These are phyloP conservation scores for Gorsachius magnificus DNA, from an alignment of 2,797 vertebrate genomes.

Conservation along the genomic window DNA sequence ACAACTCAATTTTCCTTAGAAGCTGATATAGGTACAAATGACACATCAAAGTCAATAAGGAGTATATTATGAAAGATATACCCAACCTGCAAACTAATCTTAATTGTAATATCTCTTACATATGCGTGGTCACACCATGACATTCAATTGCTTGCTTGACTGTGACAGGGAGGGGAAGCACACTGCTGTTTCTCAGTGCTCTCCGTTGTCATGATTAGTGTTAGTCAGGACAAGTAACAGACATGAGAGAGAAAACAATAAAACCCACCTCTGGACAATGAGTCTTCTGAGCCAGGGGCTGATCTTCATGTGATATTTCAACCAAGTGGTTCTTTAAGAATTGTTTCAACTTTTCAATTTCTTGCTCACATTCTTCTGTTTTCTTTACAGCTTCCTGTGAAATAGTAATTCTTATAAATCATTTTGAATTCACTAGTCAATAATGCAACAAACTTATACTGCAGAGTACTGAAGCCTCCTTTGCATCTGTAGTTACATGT, in stretches of 20 bases:
- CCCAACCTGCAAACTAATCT: not conserved
- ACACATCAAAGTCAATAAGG: not conserved
- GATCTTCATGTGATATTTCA: conserved; percentile 48
- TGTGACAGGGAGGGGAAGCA: not conserved
- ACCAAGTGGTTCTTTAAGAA: conserved; percentile 54
- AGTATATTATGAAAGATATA: not conserved
- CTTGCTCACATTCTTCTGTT: conserved; percentile 70
- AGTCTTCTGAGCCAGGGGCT: not conserved
- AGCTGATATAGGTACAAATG: not conserved
- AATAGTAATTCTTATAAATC: not conserved
- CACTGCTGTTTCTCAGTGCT: not conserved
- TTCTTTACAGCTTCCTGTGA: conserved; percentile 73
- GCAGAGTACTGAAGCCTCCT: not conserved
- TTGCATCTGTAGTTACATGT: not conserved
- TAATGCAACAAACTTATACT: not conserved
- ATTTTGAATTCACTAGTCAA: not conserved
- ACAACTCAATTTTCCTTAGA: not conserved
- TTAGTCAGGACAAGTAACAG: not conserved
- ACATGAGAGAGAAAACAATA: not conserved
- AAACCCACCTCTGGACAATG: conserved; percentile 64
- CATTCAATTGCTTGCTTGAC: not conserved
- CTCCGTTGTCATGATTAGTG: not conserved
- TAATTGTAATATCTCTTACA: not conserved
- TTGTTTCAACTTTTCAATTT: conserved; percentile 72
- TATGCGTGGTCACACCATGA: not conserved